Evolutionary conservation across 64 coral and sea anemone species (phyloP).

Genomic region (Porites australiensis): DNA sequence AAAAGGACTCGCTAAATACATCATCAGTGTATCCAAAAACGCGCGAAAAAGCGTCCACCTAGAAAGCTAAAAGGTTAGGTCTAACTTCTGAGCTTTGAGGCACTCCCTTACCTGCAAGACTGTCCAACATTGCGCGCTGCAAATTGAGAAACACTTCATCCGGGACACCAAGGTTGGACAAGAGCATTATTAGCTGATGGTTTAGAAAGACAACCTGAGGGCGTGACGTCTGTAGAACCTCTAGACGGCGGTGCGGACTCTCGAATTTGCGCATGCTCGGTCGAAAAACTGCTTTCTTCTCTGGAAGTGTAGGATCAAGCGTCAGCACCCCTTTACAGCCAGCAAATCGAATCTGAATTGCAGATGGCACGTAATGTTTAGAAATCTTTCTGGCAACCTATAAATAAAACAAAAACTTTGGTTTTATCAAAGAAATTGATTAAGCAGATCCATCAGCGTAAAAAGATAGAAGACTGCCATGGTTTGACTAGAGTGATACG

Average conservation of each 20-base stretch:
- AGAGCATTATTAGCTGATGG: constrained; percentile 94
- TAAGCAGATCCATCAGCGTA: no score
- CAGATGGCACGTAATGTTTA: constrained; percentile 77
- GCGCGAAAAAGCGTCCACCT: no score
- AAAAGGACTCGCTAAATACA: no score
- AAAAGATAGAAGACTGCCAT: no score
- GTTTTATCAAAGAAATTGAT: no score
- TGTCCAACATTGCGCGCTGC: constrained; percentile 80
- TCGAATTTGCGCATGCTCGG: constrained; percentile 96
- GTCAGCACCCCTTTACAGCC: constrained; percentile 97
- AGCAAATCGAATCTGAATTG: constrained; percentile 98
- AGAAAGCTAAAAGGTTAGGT: no score
- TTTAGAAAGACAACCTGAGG: constrained; percentile 92
- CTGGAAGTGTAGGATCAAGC: constrained; percentile 65
- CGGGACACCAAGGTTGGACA: constrained; percentile 93
- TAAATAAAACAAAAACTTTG: background rate
- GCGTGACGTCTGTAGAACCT: constrained; percentile 95
- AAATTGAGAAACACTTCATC: constrained; percentile 86
- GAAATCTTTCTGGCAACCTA: constrained; percentile 79
- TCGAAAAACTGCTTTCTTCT: constrained; percentile 66
- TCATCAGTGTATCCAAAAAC: no score
- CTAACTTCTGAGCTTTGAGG: background rate
- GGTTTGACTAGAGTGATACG: no score
- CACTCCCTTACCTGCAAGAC: constrained; percentile 71
- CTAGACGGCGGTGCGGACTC: constrained; percentile 86